Percentiles rank a stretch among this genome's conserved stretches.
These are phyloP conservation scores for Gonocerus acuteangulatus DNA, from an alignment of 2,888 invertebrate species.

Conservation along the genomic window DNA sequence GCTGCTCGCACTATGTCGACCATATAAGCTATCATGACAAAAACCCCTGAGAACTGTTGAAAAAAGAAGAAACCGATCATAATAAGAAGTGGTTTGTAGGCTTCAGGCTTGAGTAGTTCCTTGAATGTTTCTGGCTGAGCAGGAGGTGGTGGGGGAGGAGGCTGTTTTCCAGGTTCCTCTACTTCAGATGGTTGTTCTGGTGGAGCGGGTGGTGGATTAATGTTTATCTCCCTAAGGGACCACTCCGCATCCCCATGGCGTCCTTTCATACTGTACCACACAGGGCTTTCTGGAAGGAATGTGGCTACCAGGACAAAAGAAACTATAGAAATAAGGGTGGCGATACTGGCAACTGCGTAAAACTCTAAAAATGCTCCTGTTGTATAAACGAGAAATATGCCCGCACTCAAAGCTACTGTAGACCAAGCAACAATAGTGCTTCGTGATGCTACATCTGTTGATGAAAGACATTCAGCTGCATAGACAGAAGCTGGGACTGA, in stretches of 20 bases:
- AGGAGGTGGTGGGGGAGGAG: constrained; percentile 35
- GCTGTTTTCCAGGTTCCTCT: constrained; percentile 9
- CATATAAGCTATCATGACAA: constrained; percentile 52
- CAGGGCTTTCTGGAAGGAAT: constrained; percentile 50
- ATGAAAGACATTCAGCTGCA: constrained; percentile 45
- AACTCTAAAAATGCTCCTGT: constrained; percentile 48
- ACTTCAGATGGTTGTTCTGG: constrained; percentile 31
- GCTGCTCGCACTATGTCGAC: constrained; percentile 45
- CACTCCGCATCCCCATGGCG: constrained; percentile 46
- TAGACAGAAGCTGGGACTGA: constrained; percentile 52
- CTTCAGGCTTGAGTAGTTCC: constrained; percentile 39
- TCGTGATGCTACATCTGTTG: constrained; percentile 40
- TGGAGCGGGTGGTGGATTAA: constrained; percentile 34
- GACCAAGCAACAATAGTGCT: constrained; percentile 52
- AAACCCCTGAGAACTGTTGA: constrained; percentile 53
- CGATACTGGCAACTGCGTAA: constrained; percentile 37
- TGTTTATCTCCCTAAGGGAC: constrained; percentile 36
- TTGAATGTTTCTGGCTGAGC: constrained; percentile 36
- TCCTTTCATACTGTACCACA: constrained; percentile 47
- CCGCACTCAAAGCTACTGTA: constrained; percentile 48
- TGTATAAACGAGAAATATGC: constrained; percentile 49
- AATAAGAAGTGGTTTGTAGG: constrained; percentile 47
- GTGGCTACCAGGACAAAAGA: constrained; percentile 44
- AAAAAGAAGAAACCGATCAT: constrained; percentile 50
- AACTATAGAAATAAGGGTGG: constrained; percentile 44